Conservation (phyloP, 2,113 vertebrate species). For the Gadus chalcogrammus region DNA sequence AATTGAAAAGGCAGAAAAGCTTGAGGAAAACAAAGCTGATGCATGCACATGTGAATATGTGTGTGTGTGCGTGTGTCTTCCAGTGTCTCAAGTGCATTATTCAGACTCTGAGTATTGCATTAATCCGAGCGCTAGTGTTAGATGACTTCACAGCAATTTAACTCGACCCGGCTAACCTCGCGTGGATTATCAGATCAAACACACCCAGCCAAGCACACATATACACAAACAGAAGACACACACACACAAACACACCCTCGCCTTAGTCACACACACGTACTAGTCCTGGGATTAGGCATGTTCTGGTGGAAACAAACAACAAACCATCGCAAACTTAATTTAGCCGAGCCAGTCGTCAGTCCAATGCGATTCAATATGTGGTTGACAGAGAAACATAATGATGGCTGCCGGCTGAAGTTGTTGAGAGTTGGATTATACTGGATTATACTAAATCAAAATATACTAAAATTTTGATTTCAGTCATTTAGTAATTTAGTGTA, state of each 20-base stretch:
- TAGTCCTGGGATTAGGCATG: too few species aligned
- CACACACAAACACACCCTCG: neutral
- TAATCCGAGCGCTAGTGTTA: slow-evolving; percentile 66
- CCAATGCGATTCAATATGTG: too few species aligned
- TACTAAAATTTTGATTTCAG: neutral
- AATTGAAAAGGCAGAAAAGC: slow-evolving; percentile 9
- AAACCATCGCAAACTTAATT: too few species aligned
- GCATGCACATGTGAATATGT: slow-evolving; percentile 10
- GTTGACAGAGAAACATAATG: too few species aligned
- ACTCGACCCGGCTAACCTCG: slow-evolving; percentile 48
- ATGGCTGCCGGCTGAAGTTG: too few species aligned
- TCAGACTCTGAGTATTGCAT: slow-evolving; percentile 55
- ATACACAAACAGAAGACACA: neutral
- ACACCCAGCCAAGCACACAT: slow-evolving; percentile 6
- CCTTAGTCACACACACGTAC: neutral
- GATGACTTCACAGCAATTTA: slow-evolving; percentile 60
- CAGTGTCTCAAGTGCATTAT: slow-evolving; percentile 32
- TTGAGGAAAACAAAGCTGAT: neutral
- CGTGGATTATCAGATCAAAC: slow-evolving; percentile 60
- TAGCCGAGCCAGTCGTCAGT: too few species aligned
- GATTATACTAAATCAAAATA: too few species aligned
- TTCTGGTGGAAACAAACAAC: too few species aligned
- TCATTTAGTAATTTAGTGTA: neutral
- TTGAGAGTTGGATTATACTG: too few species aligned
- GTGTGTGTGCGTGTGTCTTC: neutral